These are phyloP conservation scores for Mycogona germanica DNA, from an alignment of 2,888 invertebrate species.

Conservation along the genomic window DNA sequence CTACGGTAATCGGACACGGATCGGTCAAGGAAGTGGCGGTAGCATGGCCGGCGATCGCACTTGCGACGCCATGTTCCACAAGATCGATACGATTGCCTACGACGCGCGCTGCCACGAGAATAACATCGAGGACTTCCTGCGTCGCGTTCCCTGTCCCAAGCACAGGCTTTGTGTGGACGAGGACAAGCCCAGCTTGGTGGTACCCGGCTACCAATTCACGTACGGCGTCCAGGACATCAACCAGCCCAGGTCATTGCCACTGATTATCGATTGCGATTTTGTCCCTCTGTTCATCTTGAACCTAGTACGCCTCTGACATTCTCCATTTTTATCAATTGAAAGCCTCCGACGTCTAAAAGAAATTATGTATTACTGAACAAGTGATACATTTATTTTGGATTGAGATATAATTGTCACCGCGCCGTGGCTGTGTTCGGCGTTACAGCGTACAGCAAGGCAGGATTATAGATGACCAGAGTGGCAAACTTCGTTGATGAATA, in stretches of 20 bases:
- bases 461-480: too few relatives aligned
- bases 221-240: slow-evolving; percentile 79
- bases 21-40: too few relatives aligned
- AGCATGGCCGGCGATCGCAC: slow-evolving; percentile 62
- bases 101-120: slow-evolving; percentile 66
- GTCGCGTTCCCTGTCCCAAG: slow-evolving; percentile 70
- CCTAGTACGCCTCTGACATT: too few relatives aligned
- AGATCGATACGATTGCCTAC: slow-evolving; percentile 67
- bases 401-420: too few relatives aligned
- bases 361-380: too few relatives aligned
- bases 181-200: slow-evolving; percentile 68
- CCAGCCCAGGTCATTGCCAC: slow-evolving; percentile 60
- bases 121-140: slow-evolving; percentile 62
- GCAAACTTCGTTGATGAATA: too few relatives aligned
- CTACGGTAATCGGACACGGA: slow-evolving; percentile 60
- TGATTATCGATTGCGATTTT: neutral
- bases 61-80: slow-evolving; percentile 75
- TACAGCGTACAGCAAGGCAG: too few relatives aligned
- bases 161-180: slow-evolving; percentile 72
- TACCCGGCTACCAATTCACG: slow-evolving; percentile 83
- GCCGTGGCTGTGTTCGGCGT: neutral
- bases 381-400: too few relatives aligned
- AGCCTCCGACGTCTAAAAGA: too few relatives aligned
- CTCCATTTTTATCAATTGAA: too few relatives aligned
- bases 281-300: neutral